Evolutionary conservation across 2,888 invertebrate genomes (phyloP).

Genomic region (Rhopalosiphum nymphaeae): DNA sequence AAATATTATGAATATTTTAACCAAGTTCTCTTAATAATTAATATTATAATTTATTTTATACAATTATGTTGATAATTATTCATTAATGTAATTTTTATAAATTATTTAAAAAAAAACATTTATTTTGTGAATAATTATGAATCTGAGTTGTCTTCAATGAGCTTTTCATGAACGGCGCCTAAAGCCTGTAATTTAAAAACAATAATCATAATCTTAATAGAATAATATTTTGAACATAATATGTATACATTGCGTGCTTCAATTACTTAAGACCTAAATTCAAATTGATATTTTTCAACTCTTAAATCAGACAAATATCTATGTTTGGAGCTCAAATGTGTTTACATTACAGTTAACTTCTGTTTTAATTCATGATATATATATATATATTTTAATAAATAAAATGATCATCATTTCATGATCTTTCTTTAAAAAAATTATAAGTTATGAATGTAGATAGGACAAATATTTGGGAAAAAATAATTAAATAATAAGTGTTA

Average conservation of each 20-base stretch:
- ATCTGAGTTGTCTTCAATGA: constrained; percentile 76
- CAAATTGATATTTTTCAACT: background rate
- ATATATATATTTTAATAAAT: too few species aligned
- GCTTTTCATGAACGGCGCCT: constrained; percentile 86
- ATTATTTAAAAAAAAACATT: background rate
- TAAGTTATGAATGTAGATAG: too few species aligned
- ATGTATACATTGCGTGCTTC: background rate
- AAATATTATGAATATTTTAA: background rate
- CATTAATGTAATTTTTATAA: background rate
- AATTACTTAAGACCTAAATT: background rate
- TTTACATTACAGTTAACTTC: too few species aligned
- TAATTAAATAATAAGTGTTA: too few species aligned
- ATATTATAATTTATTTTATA: background rate
- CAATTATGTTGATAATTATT: background rate
- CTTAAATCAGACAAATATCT: background rate
- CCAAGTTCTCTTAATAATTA: background rate
- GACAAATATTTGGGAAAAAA: too few species aligned
- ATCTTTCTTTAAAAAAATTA: too few species aligned
- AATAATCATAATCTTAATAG: background rate
- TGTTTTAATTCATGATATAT: too few species aligned
- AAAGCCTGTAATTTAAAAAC: constrained; percentile 76
- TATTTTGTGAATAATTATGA: background rate
- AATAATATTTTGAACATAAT: background rate
- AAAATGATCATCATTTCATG: too few species aligned
- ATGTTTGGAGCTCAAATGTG: background rate